Conservation (phyloP, 2,797 vertebrate species). For the Anas bahamensis region DNA sequence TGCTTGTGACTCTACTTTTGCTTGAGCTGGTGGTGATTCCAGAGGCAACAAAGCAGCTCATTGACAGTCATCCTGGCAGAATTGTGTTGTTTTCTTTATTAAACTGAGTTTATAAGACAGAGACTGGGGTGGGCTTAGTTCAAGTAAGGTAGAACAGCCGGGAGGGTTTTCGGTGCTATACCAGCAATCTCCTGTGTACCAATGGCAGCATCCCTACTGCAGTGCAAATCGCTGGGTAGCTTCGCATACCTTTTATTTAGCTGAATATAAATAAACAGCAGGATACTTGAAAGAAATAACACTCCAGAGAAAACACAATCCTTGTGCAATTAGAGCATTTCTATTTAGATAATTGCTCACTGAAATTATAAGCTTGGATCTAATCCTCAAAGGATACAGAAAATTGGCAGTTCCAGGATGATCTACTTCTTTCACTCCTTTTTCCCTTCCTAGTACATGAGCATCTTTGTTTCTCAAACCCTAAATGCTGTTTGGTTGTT, state of each 20-base stretch:
- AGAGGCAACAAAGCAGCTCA: conserved; percentile 30
- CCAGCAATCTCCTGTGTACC: not conserved
- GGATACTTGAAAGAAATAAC: conserved; percentile 71
- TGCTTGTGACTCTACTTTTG: not conserved
- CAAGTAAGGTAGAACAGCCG: conserved; percentile 35
- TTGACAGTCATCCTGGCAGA: conserved; percentile 30
- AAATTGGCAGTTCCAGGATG: conserved; percentile 34
- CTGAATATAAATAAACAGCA: conserved; percentile 79
- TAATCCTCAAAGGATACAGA: conserved; percentile 58
- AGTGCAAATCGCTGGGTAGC: conserved; percentile 37
- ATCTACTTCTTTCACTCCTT: not conserved
- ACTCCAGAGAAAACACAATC: conserved; percentile 79
- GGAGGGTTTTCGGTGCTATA: conserved; percentile 19
- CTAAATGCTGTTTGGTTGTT: not conserved
- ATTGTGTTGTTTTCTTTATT: conserved; percentile 54
- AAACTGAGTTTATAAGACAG: conserved; percentile 36
- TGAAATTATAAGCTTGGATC: conserved; percentile 73
- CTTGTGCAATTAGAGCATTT: conserved; percentile 78
- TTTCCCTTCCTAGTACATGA: not conserved
- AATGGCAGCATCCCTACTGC: not conserved
- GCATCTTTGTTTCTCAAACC: conserved; percentile 14
- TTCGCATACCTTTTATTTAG: conserved; percentile 69
- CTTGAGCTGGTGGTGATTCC: not conserved
- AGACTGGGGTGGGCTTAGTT: conserved; percentile 18
- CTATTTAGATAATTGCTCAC: conserved; percentile 76